Evolutionary conservation across 1,140 invertebrate genomes (phyloP), one percentile per base, ranked within the genome.

Genomic region (Drosophila suzukii): DNA sequence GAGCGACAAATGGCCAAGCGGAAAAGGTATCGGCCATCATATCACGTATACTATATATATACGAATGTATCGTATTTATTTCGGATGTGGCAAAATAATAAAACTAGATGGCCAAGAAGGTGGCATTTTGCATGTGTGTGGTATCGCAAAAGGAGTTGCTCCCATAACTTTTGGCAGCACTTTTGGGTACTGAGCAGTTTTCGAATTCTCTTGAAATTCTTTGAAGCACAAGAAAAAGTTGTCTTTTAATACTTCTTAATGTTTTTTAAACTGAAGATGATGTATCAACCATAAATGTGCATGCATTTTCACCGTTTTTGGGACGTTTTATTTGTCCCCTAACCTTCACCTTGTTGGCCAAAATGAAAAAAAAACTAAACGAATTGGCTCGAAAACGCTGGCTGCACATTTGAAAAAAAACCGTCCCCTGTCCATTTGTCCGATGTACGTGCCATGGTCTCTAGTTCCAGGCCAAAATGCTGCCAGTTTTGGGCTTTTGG

Each of bases 261-360:
- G 8, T 10, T 34, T 34, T 34, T 10, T 34, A 34, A 10, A 34
- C 7, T 8, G 2, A 8, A 2, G 7, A 34, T 8, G 8, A 34
- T 10, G 6, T 3, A 20, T 27, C 6, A 15, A 41, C 5, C 1
- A 30, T 6, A 38, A 10, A 32, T 32, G 5, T 13, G 2, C 10
- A 15, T n/a, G 13, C 6, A 5, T 30, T 56, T 55, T 32, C n/a
- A 44, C 8, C 13, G 13, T 39, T 66, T 51, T 34, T 6, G 34
- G 12, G 34, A 34, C 12, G 15, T 6, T 15, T 38, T 20, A 8
- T 17, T 32, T 55, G 67, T 49, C 43, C 15, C 44, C 32, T 66
- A 85, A 85, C 81, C 81, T 85, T 85, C 74, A 85, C 81, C 81
- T 85, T 85, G 81, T 85, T 85, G 74, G 62, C 78, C 82, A 70